Conservation (phyloP, 2,797 vertebrate genomes). For the Pitangus sulphuratus region DNA sequence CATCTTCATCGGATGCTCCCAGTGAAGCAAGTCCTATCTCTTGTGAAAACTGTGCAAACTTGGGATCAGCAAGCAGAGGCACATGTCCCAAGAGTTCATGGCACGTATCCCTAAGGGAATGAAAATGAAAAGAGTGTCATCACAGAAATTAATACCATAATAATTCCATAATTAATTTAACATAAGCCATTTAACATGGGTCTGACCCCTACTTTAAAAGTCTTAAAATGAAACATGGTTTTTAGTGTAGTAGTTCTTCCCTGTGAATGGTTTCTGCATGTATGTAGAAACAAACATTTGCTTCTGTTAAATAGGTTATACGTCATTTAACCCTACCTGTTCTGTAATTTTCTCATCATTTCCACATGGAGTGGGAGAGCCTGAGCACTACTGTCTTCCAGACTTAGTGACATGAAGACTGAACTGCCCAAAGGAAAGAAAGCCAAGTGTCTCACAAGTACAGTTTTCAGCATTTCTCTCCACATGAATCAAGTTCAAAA, state of each 20-base stretch:
- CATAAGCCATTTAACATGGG: neutral
- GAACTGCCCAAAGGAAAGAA: neutral
- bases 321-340: neutral
- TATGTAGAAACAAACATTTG: neutral
- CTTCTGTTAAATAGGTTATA: neutral
- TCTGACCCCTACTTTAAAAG: neutral
- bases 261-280: neutral
- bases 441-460: neutral
- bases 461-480: neutral
- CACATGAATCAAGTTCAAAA: neutral
- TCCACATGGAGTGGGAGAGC: neutral
- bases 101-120: slow-evolving; percentile 88
- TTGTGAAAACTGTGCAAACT: slow-evolving; percentile 97
- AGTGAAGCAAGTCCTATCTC: slow-evolving; percentile 95
- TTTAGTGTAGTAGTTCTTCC: neutral
- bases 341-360: neutral
- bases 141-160: neutral
- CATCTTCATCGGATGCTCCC: slow-evolving; percentile 92
- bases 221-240: neutral
- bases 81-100: slow-evolving; percentile 96
- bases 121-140: slow-evolving; percentile 30
- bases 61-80: slow-evolving; percentile 92
- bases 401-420: neutral
- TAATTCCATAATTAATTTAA: neutral
- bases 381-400: neutral